Percentiles rank a stretch among this genome's conserved stretches.
These are phyloP conservation scores for Hypomesus transpacificus DNA, from an alignment of 2,113 vertebrate genomes.

Conservation along the genomic window DNA sequence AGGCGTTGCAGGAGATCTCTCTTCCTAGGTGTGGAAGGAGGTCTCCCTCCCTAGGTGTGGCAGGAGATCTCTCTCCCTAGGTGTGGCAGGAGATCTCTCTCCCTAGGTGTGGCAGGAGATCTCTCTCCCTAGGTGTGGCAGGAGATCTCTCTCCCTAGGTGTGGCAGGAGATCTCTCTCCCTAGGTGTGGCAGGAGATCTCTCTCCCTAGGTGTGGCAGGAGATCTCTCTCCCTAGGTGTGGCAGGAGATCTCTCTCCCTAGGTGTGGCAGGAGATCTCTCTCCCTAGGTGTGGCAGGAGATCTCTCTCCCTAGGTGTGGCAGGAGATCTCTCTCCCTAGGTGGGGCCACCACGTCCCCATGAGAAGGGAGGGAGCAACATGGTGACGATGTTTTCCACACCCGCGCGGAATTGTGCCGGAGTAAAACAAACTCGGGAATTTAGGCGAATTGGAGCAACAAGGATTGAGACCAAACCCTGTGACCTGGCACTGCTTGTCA, in stretches of 20 bases:
- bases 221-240: too few species aligned
- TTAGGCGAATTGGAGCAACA: constrained; percentile 28
- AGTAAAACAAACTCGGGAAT: background rate
- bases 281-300: constrained; percentile 1
- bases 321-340: background rate
- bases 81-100: background rate
- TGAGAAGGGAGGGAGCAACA: background rate
- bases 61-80: background rate
- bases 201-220: background rate
- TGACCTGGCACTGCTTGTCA: constrained; percentile 44
- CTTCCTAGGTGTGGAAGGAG: background rate
- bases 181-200: background rate
- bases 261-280: background rate
- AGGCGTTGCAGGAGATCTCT: background rate
- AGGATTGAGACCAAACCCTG: constrained; percentile 48
- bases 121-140: background rate
- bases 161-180: background rate
- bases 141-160: background rate
- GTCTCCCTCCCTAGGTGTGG: background rate
- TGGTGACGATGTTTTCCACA: background rate
- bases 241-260: background rate
- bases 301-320: too few species aligned
- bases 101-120: background rate
- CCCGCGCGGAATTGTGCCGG: background rate
- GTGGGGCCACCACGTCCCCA: background rate